Evolutionary conservation across 2,113 vertebrate species (phyloP).

Genomic region (Sapajus apella): DNA sequence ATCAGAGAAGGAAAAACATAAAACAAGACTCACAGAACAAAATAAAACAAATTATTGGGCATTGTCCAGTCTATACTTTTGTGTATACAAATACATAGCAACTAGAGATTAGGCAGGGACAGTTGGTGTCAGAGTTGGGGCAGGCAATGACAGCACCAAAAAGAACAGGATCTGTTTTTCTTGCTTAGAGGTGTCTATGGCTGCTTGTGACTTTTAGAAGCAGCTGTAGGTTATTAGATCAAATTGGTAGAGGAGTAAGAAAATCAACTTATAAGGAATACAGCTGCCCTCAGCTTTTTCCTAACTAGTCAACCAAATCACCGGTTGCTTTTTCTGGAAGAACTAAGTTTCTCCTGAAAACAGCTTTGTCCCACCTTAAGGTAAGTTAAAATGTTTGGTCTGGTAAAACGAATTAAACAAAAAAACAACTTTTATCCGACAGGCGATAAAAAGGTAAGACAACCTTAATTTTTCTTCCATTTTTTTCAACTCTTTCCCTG

Average conservation of each 20-base stretch:
- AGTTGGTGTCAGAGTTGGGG: not conserved
- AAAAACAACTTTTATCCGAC: not conserved
- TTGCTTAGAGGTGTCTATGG: not conserved
- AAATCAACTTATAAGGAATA: not conserved
- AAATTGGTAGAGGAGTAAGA: not conserved
- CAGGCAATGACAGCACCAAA: not conserved
- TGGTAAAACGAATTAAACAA: not conserved
- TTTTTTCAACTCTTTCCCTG: rapidly evolving
- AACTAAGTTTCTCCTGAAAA: not conserved
- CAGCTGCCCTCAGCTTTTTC: not conserved
- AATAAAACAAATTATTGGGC: not conserved
- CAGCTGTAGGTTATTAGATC: not conserved
- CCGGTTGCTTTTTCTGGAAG: not conserved
- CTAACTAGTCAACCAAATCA: not conserved
- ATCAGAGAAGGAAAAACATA: not conserved
- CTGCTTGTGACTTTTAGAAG: not conserved
- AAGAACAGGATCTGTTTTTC: not conserved
- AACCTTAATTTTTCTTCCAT: not conserved
- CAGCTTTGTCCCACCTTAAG: not conserved
- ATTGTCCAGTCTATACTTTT: not conserved
- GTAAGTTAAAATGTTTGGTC: not conserved
- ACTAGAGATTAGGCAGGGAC: not conserved
- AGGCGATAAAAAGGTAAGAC: not conserved
- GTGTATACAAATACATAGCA: not conserved
- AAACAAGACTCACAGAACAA: not conserved